phyloP scores from a whole-genome alignment of 2,888 invertebrate species.

The Dynastes grantii region DNA sequence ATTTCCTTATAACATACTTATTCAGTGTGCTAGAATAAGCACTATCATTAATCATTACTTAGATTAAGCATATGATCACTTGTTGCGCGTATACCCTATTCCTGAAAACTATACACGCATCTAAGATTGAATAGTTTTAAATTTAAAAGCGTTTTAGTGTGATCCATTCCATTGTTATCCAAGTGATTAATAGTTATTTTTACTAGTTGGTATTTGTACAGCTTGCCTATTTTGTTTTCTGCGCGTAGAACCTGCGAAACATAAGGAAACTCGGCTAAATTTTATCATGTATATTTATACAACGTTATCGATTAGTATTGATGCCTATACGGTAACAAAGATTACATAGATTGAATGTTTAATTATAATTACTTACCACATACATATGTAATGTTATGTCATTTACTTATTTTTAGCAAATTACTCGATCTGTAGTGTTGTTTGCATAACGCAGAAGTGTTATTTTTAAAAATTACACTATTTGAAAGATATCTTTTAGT shows the following conservation, averaged over 20 bases:
- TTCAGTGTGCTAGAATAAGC: no score
- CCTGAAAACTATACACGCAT: not conserved
- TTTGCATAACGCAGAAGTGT: not conserved
- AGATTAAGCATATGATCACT: slow-evolving; percentile 6
- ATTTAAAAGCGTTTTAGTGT: no score
- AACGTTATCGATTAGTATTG: not conserved
- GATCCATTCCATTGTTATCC: not conserved
- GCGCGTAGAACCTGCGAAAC: no score
- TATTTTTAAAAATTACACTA: slow-evolving; percentile 38
- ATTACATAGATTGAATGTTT: slow-evolving; percentile 12
- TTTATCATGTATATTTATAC: slow-evolving; percentile 33
- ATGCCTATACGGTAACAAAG: slow-evolving; percentile 1
- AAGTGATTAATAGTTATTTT: slow-evolving; percentile 18
- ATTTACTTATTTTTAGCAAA: slow-evolving; percentile 42
- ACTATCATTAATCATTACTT: no score
- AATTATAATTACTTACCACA: slow-evolving; percentile 15
- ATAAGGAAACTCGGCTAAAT: not conserved
- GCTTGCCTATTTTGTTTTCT: not conserved
- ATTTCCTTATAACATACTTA: not conserved
- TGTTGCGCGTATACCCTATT: slow-evolving; percentile 1
- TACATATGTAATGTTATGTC: slow-evolving; percentile 18
- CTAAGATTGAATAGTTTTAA: not conserved
- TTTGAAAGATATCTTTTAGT: slow-evolving; percentile 5
- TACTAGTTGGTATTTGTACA: not conserved
- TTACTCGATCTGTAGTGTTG: slow-evolving; percentile 15